phyloP scores from a whole-genome alignment of 2,797 vertebrate species.

The Pelodytes ibericus region DNA sequence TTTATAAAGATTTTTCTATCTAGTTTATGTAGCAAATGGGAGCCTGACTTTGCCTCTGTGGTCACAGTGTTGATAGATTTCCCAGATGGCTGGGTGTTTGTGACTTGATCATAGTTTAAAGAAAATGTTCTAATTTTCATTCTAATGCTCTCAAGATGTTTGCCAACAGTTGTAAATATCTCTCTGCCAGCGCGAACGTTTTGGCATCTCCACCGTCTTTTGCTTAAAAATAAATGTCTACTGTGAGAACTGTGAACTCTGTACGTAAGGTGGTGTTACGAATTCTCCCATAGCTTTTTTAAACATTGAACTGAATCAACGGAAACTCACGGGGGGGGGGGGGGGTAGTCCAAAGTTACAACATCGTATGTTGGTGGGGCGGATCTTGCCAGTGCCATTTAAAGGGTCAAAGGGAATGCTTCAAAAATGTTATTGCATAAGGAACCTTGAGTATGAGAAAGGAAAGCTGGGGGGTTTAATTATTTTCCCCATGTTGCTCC shows the following conservation, averaged over 20 bases:
- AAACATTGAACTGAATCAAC: too few species aligned
- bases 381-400: too few species aligned
- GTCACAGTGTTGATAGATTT: background rate
- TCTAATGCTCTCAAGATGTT: background rate
- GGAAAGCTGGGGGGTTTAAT: too few species aligned
- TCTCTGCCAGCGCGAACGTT: background rate
- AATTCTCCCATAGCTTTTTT: too few species aligned
- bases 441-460: too few species aligned
- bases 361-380: too few species aligned
- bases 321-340: too few species aligned
- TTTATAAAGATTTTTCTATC: slow-evolving; percentile 12
- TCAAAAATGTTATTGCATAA: too few species aligned
- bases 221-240: background rate
- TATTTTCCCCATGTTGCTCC: too few species aligned
- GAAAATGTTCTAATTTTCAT: background rate
- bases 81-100: background rate
- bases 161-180: background rate
- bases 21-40: background rate
- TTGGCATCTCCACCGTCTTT: background rate
- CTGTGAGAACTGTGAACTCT: background rate
- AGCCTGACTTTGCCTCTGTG: slow-evolving; percentile 21
- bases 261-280: too few species aligned
- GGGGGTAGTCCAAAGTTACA: too few species aligned
- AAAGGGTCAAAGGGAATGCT: too few species aligned
- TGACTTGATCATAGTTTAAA: slow-evolving; percentile 3